Evolutionary conservation across 2,888 invertebrate genomes (phyloP).

Genomic region (Imbricaverruca yamaguchii): DNA sequence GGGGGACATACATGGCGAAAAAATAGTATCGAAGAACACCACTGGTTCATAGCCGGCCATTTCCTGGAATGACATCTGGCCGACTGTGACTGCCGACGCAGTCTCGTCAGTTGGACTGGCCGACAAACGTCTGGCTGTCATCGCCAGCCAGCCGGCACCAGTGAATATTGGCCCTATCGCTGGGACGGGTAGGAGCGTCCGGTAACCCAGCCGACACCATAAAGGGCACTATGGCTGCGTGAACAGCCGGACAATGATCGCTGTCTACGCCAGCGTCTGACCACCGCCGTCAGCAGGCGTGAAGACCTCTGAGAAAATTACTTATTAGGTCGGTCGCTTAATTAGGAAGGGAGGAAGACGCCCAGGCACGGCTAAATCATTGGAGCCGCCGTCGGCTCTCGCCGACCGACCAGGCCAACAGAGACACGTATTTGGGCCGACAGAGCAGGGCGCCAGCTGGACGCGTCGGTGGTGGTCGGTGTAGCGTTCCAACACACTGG

Average conservation of each 20-base stretch:
- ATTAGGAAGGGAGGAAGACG: slow-evolving; percentile 5
- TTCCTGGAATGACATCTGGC: no score
- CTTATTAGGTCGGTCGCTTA: background rate
- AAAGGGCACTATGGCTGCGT: background rate
- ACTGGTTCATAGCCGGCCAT: no score
- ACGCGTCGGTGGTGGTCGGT: no score
- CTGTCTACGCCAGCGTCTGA: background rate
- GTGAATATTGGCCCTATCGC: background rate
- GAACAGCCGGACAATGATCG: background rate
- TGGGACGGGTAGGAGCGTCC: background rate
- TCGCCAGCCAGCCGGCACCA: no score
- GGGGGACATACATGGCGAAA: no score
- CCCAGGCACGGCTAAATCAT: background rate
- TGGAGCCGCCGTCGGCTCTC: background rate
- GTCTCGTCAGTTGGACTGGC: background rate
- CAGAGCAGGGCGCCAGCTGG: no score
- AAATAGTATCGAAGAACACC: no score
- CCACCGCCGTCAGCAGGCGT: background rate
- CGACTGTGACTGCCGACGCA: no score
- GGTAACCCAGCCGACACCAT: background rate
- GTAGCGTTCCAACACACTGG: no score
- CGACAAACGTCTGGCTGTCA: no score
- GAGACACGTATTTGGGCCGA: no score
- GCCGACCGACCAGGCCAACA: background rate
- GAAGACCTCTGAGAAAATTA: background rate